A percentile compares a stretch with the other conserved stretches of the same genome.
Conservation (phyloP, 1,140 invertebrate species). For the Sinonovacula constricta region DNA sequence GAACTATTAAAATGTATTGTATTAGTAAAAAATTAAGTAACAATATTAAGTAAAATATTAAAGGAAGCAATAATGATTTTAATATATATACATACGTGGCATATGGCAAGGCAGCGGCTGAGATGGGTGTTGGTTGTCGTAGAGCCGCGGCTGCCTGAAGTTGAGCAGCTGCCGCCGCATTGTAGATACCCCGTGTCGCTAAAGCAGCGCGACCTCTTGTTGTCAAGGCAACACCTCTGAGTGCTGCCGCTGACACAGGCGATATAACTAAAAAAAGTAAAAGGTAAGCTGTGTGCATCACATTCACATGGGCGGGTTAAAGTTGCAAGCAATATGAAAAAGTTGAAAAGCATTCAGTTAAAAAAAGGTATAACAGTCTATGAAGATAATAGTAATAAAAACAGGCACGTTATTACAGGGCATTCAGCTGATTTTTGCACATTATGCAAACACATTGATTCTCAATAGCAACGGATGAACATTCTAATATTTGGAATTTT, state of each 20-base stretch:
- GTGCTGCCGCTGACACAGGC: constrained; percentile 82
- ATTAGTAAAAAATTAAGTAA: constrained; percentile 1
- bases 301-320: constrained; percentile 26
- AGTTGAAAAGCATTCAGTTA: constrained; percentile 43
- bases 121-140: constrained; percentile 85
- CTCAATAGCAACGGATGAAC: constrained; percentile 39
- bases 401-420: constrained; percentile 52
- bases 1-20: too few relatives aligned
- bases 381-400: constrained; percentile 35
- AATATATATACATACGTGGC: constrained; percentile 91
- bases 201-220: constrained; percentile 86
- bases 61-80: not conserved
- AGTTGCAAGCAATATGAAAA: constrained; percentile 10
- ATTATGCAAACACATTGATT: constrained; percentile 46
- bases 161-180: constrained; percentile 81
- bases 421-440: constrained; percentile 50
- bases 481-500: constrained; percentile 39
- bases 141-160: constrained; percentile 80
- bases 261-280: constrained; percentile 60
- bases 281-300: constrained; percentile 33
- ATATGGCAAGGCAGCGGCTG: constrained; percentile 87
- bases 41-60: not conserved
- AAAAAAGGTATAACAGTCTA: constrained; percentile 19
- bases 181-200: constrained; percentile 81
- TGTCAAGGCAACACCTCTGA: constrained; percentile 85